Base-by-base conservation (phyloP, 2,888 invertebrate species). In the Hirtodrosophila histrioides region DNA sequence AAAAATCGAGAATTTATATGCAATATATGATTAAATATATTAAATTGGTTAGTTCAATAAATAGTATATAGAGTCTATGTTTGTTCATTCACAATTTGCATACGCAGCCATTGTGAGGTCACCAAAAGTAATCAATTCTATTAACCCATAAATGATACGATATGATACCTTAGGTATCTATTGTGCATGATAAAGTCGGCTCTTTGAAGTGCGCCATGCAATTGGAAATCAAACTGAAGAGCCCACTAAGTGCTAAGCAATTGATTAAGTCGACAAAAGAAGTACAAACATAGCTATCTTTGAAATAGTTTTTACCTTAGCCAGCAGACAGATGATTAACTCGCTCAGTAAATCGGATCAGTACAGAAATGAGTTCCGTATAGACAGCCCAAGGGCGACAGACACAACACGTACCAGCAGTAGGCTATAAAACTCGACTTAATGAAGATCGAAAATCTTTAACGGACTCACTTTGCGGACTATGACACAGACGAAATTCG, bases 401-500 rank as follows among this genome's bases (percentile, higher is more conserved):
- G 17, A 1, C 17, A 27, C 27, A 27, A 27, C 4, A 27, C 27
- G 17, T 27, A 27, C 17, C 17, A 17, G 17, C 17, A 27, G 6
- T 27, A 27, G 27, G 6, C 27, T 27, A 5, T 27, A 27, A 27
- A 27, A 27, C 4, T 27, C 27, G 6, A 31, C 8, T 31, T 8
- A 37, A 9, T 33, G 4, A 31, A 7, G n/a, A 4, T 9, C 8
- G 1, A 29, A 50, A 31, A n/a, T 8, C 17, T n/a, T n/a, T 8
- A 40, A 5, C 12, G 12, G 7, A 4, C 7, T 23, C 17, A 17
- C 17, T 17, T 17, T 17, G 8, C 12, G 12, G 7, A 4, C 7
- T 23, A 49, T 67, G 72, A 72, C 73, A 53, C 46, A 39, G 50
- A 24, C 27, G 37, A 35, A 7, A 56, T 48, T 73, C 64, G 43